Evolutionary conservation across 2,888 invertebrate species (phyloP), one percentile per base, ranked within the genome.

Genomic region (Macrophya alboannulata): DNA sequence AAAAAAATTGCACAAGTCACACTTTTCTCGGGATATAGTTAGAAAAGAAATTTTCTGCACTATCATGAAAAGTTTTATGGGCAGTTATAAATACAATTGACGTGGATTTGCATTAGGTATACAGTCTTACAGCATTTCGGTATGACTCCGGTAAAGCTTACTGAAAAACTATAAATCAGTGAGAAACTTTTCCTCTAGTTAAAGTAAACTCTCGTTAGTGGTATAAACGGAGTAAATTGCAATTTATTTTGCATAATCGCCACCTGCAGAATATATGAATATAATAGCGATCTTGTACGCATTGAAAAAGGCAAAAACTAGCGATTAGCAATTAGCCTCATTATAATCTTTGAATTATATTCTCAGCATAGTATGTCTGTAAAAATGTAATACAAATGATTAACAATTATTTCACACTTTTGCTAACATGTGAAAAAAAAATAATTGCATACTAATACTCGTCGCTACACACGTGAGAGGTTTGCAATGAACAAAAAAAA

Each of bases 241-340:
- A 37, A 1, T 68, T 37, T 17, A 37, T 37, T 68, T 37, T 37
- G 37, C 68, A 68, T 68, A 68, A 68, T 37, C 31, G 17, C 17
- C 68, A 68, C 37, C 37, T 68, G 68, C 3, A 31, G 31, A 68
- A 68, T 68, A 68, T 17, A 68, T 68, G 17, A 68, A 68, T 68
- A 37, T 68, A 37, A 68, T 65, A 31, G 31, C 31, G 31, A 15
- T 65, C 65, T 48, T 31, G 31, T 65, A 65, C 37, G 15, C 15
- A 31, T 37, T 37, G 6, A 25, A 17, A 68, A 37, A 17, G 15
- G 68, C 17, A 37, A 25, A 15, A 12, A 37, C 17, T 37, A 68
- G 37, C 1, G 68, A 68, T 68, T 37, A 37, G 10, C 21, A 37
- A 68, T 68, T 68, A 62, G 6, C 37, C 37, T 62, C 12, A 48